Evolutionary conservation across 2,113 vertebrate species (phyloP).

Genomic region (Protobothrops mucrosquamatus): DNA sequence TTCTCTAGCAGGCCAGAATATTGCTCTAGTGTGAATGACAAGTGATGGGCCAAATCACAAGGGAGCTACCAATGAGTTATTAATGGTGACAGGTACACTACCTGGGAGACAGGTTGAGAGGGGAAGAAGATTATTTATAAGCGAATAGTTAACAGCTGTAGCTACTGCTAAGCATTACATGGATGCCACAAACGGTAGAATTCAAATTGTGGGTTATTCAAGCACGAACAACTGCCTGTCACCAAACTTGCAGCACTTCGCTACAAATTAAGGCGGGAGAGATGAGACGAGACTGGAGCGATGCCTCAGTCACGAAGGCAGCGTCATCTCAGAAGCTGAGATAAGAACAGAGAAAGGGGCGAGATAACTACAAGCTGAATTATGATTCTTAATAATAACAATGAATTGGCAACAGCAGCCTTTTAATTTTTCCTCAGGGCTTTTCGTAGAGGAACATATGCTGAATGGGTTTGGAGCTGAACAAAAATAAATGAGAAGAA

Average conservation of each 20-base stretch:
- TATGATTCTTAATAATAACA: conserved; percentile 68
- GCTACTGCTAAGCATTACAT: conserved; percentile 83
- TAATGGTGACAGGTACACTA: conserved; percentile 86
- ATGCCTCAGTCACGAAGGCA: conserved; percentile 64
- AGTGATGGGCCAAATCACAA: conserved; percentile 73
- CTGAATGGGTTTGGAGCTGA: conserved; percentile 63
- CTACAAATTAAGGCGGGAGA: conserved; percentile 78
- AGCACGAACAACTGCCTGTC: conserved; percentile 83
- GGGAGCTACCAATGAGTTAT: conserved; percentile 78
- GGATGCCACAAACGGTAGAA: conserved; percentile 83
- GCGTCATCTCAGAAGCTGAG: conserved; percentile 66
- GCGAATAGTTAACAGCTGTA: conserved; percentile 84
- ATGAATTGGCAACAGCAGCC: conserved; percentile 72
- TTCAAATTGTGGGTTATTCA: conserved; percentile 82
- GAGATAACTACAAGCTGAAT: conserved; percentile 69
- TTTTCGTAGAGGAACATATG: conserved; percentile 72
- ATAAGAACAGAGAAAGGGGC: conserved; percentile 57
- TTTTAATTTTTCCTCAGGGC: conserved; percentile 74
- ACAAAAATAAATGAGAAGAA: conserved; percentile 60
- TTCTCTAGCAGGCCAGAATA: conserved; percentile 65
- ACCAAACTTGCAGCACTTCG: conserved; percentile 72
- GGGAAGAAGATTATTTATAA: conserved; percentile 83
- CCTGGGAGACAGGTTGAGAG: conserved; percentile 84
- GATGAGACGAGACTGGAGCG: conserved; percentile 62
- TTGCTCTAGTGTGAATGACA: conserved; percentile 72